phyloP scores from a whole-genome alignment of 2,113 vertebrate species.

The Podiceps cristatus region DNA sequence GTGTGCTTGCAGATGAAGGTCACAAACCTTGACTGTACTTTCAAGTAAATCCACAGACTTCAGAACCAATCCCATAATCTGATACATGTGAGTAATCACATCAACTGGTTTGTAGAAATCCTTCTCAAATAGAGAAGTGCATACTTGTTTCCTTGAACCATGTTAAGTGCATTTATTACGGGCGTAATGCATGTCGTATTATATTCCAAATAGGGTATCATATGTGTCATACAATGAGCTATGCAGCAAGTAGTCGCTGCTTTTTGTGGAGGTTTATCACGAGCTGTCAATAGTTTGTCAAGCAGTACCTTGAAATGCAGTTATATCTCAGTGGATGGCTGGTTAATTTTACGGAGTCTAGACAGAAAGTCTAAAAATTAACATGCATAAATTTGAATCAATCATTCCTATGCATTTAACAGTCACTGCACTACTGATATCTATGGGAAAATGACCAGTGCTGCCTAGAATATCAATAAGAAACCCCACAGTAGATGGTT shows the following conservation, averaged over 20 bases:
- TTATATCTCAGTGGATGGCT: conserved; percentile 3
- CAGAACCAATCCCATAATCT: conserved; percentile 8
- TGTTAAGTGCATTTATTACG: neutral
- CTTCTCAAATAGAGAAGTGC: neutral
- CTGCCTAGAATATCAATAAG: conserved; percentile 57
- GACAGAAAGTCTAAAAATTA: conserved; percentile 57
- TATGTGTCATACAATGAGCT: neutral
- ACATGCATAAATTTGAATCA: conserved; percentile 68
- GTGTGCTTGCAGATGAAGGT: neutral
- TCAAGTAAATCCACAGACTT: conserved; percentile 25
- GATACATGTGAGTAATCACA: neutral
- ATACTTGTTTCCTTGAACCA: neutral
- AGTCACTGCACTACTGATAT: conserved; percentile 49
- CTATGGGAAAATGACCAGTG: conserved; percentile 56
- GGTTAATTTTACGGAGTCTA: conserved; percentile 46
- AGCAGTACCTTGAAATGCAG: conserved; percentile 37
- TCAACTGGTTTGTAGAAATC: neutral
- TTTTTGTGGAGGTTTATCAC: neutral
- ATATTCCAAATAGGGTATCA: neutral
- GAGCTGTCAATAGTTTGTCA: neutral
- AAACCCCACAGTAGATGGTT: neutral
- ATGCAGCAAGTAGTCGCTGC: neutral
- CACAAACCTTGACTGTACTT: neutral
- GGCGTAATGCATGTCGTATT: neutral
- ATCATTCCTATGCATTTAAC: conserved; percentile 50